A percentile compares a stretch with the other conserved stretches of the same genome.
phyloP scores from a whole-genome alignment of 2,113 vertebrate genomes.

The Halcyon malimbica region DNA sequence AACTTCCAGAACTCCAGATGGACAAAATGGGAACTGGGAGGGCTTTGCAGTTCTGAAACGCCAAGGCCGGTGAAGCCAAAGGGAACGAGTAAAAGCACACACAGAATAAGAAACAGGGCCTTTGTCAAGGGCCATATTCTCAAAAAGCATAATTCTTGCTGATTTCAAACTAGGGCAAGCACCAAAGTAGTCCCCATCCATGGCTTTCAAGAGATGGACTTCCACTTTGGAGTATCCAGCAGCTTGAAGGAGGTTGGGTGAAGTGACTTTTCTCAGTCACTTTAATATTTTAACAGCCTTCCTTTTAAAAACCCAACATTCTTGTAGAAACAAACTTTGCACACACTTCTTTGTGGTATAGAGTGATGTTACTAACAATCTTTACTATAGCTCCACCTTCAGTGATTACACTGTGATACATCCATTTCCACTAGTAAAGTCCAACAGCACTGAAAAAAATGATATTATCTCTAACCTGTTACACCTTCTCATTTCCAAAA shows the following conservation, averaged over 20 bases:
- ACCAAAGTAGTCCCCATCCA: background rate
- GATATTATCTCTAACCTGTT: background rate
- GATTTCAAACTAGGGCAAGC: background rate
- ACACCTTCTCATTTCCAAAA: background rate
- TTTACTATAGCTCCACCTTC: background rate
- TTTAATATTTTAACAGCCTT: background rate
- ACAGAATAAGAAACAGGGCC: background rate
- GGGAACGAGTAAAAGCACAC: background rate
- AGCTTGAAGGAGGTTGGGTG: background rate
- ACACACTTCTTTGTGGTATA: background rate
- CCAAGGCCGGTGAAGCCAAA: background rate
- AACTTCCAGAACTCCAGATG: background rate
- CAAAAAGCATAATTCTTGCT: background rate
- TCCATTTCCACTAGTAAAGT: background rate
- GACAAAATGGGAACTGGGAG: background rate
- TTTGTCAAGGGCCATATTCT: fast-evolving
- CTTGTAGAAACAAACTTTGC: background rate
- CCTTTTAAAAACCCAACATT: background rate
- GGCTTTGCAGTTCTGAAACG: background rate
- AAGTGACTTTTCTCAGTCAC: background rate
- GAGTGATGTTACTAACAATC: background rate
- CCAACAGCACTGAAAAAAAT: background rate
- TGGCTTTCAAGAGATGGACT: background rate
- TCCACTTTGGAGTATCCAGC: background rate
- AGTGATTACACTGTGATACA: background rate